A percentile compares a stretch with the other conserved stretches of the same genome.
Evolutionary conservation across 2,888 invertebrate species (phyloP).

Genomic region (Tachina fera): DNA sequence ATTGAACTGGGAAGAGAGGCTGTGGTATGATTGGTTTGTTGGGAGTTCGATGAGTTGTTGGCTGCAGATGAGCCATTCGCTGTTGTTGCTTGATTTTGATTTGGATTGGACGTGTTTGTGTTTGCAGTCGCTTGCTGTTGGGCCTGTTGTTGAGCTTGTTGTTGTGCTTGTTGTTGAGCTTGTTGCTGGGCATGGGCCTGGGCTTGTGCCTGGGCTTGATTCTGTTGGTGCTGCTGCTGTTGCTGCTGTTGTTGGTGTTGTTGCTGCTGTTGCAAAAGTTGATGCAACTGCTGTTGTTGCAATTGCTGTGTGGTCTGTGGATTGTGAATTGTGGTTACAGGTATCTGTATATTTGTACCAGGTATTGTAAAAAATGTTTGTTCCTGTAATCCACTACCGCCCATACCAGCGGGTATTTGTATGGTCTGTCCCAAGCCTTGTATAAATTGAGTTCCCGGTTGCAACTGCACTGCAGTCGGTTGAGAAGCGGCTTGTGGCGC

Average conservation of each 20-base stretch:
- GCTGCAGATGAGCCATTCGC: constrained; percentile 34
- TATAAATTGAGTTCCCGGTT: constrained; percentile 85
- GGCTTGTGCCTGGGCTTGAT: constrained; percentile 63
- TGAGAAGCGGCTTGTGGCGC: constrained; percentile 83
- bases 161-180: constrained; percentile 67
- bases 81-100: constrained; percentile 62
- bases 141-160: constrained; percentile 73
- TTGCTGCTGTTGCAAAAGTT: constrained; percentile 77
- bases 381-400: constrained; percentile 69
- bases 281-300: constrained; percentile 74
- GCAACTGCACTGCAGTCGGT: constrained; percentile 74
- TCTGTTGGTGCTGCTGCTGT: constrained; percentile 72
- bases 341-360: constrained; percentile 85
- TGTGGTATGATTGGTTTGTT: constrained; percentile 69
- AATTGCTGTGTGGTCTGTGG: constrained; percentile 75
- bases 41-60: constrained; percentile 45
- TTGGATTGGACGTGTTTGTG: constrained; percentile 27
- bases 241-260: constrained; percentile 75
- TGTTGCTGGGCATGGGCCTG: constrained; percentile 73
- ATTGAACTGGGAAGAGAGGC: constrained; percentile 79
- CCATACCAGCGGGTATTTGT: constrained; percentile 86
- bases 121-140: constrained; percentile 48
- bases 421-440: constrained; percentile 88
- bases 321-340: constrained; percentile 79
- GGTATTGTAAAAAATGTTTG: constrained; percentile 86